phyloP scores from a whole-genome alignment of 2,797 vertebrate species.

The Tachyglossus aculeatus region DNA sequence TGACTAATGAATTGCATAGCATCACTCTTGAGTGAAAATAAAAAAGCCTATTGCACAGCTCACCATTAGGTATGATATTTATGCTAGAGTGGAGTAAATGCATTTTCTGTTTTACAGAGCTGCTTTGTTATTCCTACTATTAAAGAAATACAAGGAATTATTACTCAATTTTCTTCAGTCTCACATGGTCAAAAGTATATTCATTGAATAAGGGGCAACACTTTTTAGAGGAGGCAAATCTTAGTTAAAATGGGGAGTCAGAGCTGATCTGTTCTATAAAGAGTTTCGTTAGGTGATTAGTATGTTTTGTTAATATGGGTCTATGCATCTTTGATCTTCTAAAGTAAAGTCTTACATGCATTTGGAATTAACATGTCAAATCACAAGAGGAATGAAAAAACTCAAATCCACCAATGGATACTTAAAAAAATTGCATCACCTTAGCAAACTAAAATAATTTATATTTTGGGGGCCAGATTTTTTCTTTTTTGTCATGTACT shows the following conservation, averaged over 20 bases:
- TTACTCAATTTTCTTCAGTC: conserved; percentile 51
- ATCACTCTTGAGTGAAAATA: conserved; percentile 53
- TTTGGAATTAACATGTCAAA: no score
- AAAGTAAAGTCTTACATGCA: no score
- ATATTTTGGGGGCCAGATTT: background rate
- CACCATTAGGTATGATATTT: conserved; percentile 62
- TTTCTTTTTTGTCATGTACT: no score
- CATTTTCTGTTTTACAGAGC: conserved; percentile 54
- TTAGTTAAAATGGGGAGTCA: background rate
- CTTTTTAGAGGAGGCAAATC: conserved; percentile 15
- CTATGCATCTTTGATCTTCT: no score
- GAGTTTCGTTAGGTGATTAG: no score
- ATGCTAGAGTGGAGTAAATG: conserved; percentile 59
- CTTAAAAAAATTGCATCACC: background rate
- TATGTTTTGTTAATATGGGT: no score
- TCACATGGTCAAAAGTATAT: conserved; percentile 54
- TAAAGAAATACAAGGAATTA: conserved; percentile 64
- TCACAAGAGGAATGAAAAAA: no score
- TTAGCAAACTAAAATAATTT: background rate
- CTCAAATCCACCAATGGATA: background rate
- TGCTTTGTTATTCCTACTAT: conserved; percentile 62
- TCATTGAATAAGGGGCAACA: conserved; percentile 11
- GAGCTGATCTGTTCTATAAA: background rate
- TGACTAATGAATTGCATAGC: conserved; percentile 57
- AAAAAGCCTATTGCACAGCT: conserved; percentile 58